Conservation (phyloP, 2,113 vertebrate genomes). For the Elephas maximus region DNA sequence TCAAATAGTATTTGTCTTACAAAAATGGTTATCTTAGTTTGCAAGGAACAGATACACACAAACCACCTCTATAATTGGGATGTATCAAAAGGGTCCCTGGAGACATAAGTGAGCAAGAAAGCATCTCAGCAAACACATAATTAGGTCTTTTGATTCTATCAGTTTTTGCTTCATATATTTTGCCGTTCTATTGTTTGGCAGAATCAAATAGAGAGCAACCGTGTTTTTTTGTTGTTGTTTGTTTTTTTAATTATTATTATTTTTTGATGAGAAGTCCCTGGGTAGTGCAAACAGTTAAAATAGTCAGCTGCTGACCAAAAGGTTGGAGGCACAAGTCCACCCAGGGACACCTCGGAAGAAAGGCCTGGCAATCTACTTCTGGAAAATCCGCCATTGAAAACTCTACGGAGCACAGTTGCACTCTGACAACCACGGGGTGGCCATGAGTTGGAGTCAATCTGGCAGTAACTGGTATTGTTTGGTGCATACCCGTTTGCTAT, state of each 20-base stretch:
- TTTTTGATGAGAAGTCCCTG: too few relatives aligned
- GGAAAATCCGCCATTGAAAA: too few relatives aligned
- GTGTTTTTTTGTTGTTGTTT: too few relatives aligned
- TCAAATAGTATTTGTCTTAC: neutral
- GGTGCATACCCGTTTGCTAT: fast-evolving
- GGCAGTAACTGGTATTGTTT: neutral
- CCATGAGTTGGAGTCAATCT: neutral
- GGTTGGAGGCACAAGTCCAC: too few relatives aligned
- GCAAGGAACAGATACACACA: neutral
- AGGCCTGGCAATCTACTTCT: too few relatives aligned
- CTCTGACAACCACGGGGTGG: too few relatives aligned
- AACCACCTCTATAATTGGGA: neutral
- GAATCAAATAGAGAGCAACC: too few relatives aligned
- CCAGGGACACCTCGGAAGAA: too few relatives aligned
- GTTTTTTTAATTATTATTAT: too few relatives aligned
- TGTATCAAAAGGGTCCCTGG: neutral
- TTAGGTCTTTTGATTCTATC: fast-evolving
- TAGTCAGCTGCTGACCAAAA: too few relatives aligned
- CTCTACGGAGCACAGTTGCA: too few relatives aligned
- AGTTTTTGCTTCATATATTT: fast-evolving
- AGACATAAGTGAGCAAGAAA: fast-evolving
- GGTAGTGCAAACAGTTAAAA: too few relatives aligned
- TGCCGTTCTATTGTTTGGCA: neutral
- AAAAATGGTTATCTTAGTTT: neutral
- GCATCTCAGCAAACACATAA: fast-evolving